Evolutionary conservation across 1,140 invertebrate genomes (phyloP).

Genomic region (Eumaeus atala): DNA sequence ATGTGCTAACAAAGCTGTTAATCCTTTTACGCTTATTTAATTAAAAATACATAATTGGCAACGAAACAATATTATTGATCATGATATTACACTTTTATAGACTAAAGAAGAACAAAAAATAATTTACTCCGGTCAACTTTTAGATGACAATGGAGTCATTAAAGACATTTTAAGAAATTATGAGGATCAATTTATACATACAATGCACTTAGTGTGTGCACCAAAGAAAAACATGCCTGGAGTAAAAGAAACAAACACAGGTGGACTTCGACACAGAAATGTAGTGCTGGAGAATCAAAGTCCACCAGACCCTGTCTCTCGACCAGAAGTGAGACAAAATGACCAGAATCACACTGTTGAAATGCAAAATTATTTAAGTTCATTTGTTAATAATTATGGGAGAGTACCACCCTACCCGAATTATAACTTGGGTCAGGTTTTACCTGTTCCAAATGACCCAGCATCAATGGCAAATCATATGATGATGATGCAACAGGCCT

Average conservation of each 20-base stretch:
- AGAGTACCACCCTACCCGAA: conserved; percentile 58
- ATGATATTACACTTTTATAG: conserved; percentile 61
- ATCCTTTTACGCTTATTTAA: too few relatives aligned
- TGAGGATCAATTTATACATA: conserved; percentile 82
- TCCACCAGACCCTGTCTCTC: conserved; percentile 22
- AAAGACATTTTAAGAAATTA: conserved; percentile 87
- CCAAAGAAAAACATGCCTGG: conserved; percentile 55
- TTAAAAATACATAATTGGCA: too few relatives aligned
- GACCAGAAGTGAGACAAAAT: conserved; percentile 59
- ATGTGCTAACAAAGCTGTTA: too few relatives aligned
- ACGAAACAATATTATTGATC: too few relatives aligned
- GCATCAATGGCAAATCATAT: conserved; percentile 73
- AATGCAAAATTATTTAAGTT: conserved; percentile 63
- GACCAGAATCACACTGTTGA: conserved; percentile 64
- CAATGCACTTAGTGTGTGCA: conserved; percentile 88
- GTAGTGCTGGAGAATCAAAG: conserved; percentile 23
- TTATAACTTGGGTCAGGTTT: conserved; percentile 48
- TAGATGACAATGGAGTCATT: conserved; percentile 83
- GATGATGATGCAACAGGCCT: conserved; percentile 87
- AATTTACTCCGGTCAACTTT: conserved; percentile 91
- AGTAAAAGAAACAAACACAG: conserved; percentile 28
- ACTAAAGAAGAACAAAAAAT: conserved; percentile 87
- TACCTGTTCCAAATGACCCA: conserved; percentile 48
- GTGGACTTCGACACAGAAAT: conserved; percentile 58
- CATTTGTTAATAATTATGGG: conserved; percentile 58